phyloP scores from a whole-genome alignment of 2,113 vertebrate species.

The Larimichthys polyactis region DNA sequence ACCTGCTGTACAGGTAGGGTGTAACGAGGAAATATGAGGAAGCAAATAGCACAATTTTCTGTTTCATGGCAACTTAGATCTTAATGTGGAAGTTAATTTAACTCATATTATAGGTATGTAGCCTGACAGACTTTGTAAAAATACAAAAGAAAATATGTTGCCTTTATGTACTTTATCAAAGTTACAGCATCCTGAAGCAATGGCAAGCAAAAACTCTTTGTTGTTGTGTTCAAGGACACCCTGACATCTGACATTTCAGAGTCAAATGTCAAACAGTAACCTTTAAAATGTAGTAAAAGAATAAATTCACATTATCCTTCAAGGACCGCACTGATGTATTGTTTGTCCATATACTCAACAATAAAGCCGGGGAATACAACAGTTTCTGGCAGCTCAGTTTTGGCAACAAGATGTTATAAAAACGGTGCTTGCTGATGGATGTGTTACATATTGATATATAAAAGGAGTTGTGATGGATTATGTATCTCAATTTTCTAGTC shows the following conservation, averaged over 20 bases:
- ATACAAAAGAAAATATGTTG: background rate
- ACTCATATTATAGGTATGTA: no score
- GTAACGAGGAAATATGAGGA: no score
- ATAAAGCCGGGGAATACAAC: background rate
- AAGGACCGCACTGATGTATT: constrained; percentile 4
- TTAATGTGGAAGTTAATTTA: no score
- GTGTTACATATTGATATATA: background rate
- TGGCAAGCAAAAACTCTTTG: no score
- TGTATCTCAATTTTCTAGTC: constrained; percentile 10
- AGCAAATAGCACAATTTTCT: no score
- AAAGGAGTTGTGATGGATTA: background rate
- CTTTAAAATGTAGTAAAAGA: background rate
- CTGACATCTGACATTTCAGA: background rate
- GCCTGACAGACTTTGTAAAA: no score
- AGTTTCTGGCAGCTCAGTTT: background rate
- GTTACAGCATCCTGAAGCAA: background rate
- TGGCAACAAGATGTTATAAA: background rate
- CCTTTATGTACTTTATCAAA: background rate
- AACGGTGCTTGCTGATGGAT: background rate
- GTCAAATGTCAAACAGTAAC: background rate
- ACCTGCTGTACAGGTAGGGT: no score
- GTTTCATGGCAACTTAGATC: no score
- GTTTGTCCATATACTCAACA: constrained; percentile 7
- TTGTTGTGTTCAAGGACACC: background rate
- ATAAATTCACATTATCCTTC: constrained; percentile 8